Base-by-base conservation (phyloP, 2,888 invertebrate species). In the Drosophila ustulata region DNA sequence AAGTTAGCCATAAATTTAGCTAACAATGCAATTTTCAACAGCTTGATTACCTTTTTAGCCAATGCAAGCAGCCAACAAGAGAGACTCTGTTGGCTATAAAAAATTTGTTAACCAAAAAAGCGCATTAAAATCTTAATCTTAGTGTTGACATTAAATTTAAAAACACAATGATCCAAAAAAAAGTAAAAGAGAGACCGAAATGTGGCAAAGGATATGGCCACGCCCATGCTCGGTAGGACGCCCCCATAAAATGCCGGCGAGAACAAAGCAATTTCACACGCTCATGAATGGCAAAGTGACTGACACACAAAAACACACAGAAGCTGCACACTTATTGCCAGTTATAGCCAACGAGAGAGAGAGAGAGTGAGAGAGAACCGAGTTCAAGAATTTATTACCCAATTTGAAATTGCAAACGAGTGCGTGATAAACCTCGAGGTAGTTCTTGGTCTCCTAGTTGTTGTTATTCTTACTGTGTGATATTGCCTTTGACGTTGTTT, bases 381-480 rank as follows among this genome's bases (percentile, higher is more conserved):
- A 74, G 88, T 80, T 86, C 66, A 73, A 69, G 74, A 88, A 88
- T 90, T 90, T 90, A 88, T 88, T 82, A 88, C 88, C 90, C 90
- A 88, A 88, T 88, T 89, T 90, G 68, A 89, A 90, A 89, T 88
- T 89, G 87, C 87, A 87, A 89, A 85, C 89, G 89, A 88, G 85
- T 81, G 89, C 86, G 89, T 89, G 78, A 86, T 89, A 87, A 87
- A 84, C 78, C 70, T 81, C 70, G 67, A 70, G 71, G 57, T 66
- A 63, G 63, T 57, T 76, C 23, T 56, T 43, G 47, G 39, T 64
- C 46, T 50, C 56, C 43, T 51, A 34, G n/a, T 46, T 45, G 8
- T 13, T 45, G 4, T 34, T 18, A 4, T 6, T 39, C 4, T n/a
- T 9, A 6, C 9, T 39, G n/a, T n/a, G 23, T 43, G 41, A 7